A percentile compares a stretch with the other conserved stretches of the same genome.
Conservation (phyloP, 2,888 invertebrate species). For the Aproaerema taeniolella region DNA sequence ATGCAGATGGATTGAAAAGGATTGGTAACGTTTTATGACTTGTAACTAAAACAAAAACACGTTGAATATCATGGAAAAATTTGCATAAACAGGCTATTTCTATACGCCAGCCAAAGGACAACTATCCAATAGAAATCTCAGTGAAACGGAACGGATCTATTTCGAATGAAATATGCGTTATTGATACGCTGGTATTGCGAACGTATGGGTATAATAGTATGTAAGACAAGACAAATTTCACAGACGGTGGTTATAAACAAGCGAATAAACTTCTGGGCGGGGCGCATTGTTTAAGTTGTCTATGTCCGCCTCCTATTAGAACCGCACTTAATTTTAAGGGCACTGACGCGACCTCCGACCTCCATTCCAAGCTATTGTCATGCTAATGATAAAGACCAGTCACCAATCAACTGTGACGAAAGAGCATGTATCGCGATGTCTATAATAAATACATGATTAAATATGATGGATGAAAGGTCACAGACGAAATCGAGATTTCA, state of each 20-base stretch:
- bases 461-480: neutral
- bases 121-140: slow-evolving; percentile 34
- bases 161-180: slow-evolving; percentile 29
- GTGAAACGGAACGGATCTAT: slow-evolving; percentile 39
- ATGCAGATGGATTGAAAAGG: neutral
- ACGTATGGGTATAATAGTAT: slow-evolving; percentile 24
- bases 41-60: neutral
- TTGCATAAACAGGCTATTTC: slow-evolving; percentile 45
- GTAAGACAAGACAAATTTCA: slow-evolving; percentile 47
- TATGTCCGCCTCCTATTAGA: slow-evolving; percentile 29
- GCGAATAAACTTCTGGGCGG: slow-evolving; percentile 54
- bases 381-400: slow-evolving; percentile 47
- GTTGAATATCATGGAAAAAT: slow-evolving; percentile 20
- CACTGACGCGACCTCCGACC: slow-evolving; percentile 59
- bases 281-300: slow-evolving; percentile 55
- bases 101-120: slow-evolving; percentile 30
- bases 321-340: slow-evolving; percentile 52
- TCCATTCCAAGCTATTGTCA: slow-evolving; percentile 57
- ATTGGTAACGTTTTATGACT: too few relatives aligned
- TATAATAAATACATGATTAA: slow-evolving; percentile 1
- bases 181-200: slow-evolving; percentile 32
- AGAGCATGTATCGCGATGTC: slow-evolving; percentile 12
- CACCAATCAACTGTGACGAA: slow-evolving; percentile 46
- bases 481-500: neutral
- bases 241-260: slow-evolving; percentile 46